These are phyloP conservation scores for Epistrophe eligans DNA, from an alignment of 2,888 invertebrate species.

Conservation along the genomic window DNA sequence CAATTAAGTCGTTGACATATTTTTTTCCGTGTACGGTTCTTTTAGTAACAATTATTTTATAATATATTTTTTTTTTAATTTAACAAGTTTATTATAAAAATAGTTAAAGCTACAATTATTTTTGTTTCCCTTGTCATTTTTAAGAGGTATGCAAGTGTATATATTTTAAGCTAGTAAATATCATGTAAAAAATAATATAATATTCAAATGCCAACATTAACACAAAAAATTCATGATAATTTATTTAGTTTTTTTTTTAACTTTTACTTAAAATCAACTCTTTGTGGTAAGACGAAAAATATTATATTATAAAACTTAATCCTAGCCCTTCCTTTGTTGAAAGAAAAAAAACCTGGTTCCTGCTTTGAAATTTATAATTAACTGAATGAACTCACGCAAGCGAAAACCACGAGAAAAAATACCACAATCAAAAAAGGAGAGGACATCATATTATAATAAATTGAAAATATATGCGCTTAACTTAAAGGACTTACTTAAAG, in stretches of 20 bases:
- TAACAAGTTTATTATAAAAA: too few relatives aligned
- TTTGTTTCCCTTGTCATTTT: too few relatives aligned
- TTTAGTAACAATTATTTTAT: too few relatives aligned
- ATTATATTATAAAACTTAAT: neutral
- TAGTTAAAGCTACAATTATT: too few relatives aligned
- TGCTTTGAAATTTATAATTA: slow-evolving; percentile 3
- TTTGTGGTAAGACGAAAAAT: neutral
- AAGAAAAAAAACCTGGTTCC: slow-evolving; percentile 12
- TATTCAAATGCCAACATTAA: neutral
- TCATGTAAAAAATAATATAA: neutral
- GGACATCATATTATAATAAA: too few relatives aligned
- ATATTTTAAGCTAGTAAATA: neutral
- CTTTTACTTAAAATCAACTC: neutral
- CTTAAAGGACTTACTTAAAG: neutral
- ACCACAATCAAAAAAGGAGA: neutral
- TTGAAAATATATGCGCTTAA: too few relatives aligned
- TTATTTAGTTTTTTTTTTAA: neutral
- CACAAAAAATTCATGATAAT: neutral
- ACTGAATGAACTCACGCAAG: slow-evolving; percentile 32
- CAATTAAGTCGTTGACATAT: too few relatives aligned
- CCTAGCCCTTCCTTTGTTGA: slow-evolving; percentile 5
- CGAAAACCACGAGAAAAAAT: slow-evolving; percentile 2
- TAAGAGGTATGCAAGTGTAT: too few relatives aligned
- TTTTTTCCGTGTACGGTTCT: too few relatives aligned
- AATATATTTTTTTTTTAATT: too few relatives aligned